Base-by-base conservation (phyloP, 2,888 invertebrate genomes). In the Drosophila nr. perissopoda region DNA sequence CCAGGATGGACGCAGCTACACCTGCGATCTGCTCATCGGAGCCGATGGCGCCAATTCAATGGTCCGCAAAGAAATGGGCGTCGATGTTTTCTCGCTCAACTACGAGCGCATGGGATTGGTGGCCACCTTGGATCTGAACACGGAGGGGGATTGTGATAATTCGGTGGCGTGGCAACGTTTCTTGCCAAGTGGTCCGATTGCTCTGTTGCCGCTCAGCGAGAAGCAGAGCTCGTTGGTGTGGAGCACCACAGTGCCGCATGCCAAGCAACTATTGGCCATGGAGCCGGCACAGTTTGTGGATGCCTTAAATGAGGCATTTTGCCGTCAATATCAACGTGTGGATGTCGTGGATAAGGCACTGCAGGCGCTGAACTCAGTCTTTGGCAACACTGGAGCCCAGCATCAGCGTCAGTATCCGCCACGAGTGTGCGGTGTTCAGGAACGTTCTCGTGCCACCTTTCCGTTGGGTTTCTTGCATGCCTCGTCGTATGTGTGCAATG, bases 81-180 rank as follows among this genome's bases (percentile, higher is more conserved):
- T 97, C 18, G 96, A 97, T 86, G 97, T 97, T 80, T 91, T 98
- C 1, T 94, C 95, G 0, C 96, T 97, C 95, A 95, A 96, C 83
- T 99, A 99, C 91, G 95, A 97, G 58, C 98, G 99, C 92, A 96
- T 96, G 94, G 99, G 97, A 8, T 95, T 99, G 29, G 99, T 99
- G 0, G 99, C 99, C 1, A 99, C 98, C 0, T 93, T 99, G 38
- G 94, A 96, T 84, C 93, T 99, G 66, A 94, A 95, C 21, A 6
- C 34, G 1, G 97, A 97, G 94, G 75, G 71, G 8, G 97, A 95
- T 53, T 94, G 94, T 18, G 95, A 95, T 63, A 99, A 99, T 93
- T 94, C 95, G 34, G 96, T 97, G 4, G 99, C 99, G 0, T 99
- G 99, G 99, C 99, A 99, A 93, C 95, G 99, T 77, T 99, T 99